A percentile compares a stretch with the other conserved stretches of the same genome.
These are phyloP conservation scores for Gastrophryne carolinensis DNA, from an alignment of 2,797 vertebrate genomes.

Conservation along the genomic window DNA sequence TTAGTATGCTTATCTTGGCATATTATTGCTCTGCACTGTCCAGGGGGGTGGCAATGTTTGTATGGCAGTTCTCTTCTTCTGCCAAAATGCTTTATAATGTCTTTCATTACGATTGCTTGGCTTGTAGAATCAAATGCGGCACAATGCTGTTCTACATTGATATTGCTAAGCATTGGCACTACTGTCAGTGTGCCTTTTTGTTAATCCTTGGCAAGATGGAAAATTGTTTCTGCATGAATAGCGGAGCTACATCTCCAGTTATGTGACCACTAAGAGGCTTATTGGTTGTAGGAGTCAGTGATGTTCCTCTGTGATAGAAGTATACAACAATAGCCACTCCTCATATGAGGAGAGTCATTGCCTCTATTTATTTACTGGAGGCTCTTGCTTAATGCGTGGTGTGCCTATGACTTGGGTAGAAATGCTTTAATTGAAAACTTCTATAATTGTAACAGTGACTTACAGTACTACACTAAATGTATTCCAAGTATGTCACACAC, in stretches of 20 bases:
- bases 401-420: no score
- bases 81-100: slow-evolving; percentile 34
- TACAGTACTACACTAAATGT: no score
- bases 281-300: not conserved
- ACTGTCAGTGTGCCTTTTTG: slow-evolving; percentile 19
- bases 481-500: no score
- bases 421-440: no score
- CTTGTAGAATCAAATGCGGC: not conserved
- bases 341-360: no score
- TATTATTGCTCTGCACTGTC: not conserved
- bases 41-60: slow-evolving; percentile 34
- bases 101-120: slow-evolving; percentile 25
- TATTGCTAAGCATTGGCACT: slow-evolving; percentile 18
- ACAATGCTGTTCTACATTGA: slow-evolving; percentile 16
- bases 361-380: no score
- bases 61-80: slow-evolving; percentile 20
- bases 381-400: no score
- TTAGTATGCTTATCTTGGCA: slow-evolving; percentile 20
- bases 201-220: slow-evolving; percentile 15
- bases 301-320: no score
- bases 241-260: not conserved
- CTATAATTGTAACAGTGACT: no score
- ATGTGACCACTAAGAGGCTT: not conserved
- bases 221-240: not conserved
- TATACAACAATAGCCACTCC: no score